Percentiles rank a stretch among this genome's conserved stretches.
Conservation (phyloP, 2,888 invertebrate species). For the Altica lythri region DNA sequence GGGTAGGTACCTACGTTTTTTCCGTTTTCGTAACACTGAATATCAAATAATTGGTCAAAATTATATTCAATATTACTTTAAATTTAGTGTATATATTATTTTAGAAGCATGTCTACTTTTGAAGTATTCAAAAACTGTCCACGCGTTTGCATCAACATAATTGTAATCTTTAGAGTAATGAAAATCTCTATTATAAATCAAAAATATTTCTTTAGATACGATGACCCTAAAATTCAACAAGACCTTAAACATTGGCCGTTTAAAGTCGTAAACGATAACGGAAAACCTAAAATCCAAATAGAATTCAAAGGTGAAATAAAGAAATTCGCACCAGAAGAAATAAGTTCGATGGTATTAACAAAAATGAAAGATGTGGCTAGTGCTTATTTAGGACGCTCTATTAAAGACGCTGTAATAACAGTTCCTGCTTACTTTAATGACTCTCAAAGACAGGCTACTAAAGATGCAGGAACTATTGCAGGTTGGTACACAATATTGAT, state of each 20-base stretch:
- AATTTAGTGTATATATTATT: too few species aligned
- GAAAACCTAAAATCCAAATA: slow-evolving; percentile 71
- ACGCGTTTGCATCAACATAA: too few species aligned
- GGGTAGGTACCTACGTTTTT: too few species aligned
- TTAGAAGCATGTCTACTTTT: too few species aligned
- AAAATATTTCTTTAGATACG: too few species aligned
- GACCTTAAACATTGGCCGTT: slow-evolving; percentile 89
- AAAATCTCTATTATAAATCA: too few species aligned
- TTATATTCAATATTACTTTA: too few species aligned
- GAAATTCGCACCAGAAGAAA: slow-evolving; percentile 70
- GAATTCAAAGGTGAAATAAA: slow-evolving; percentile 68
- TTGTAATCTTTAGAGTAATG: too few species aligned
- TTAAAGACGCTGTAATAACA: slow-evolving; percentile 60
- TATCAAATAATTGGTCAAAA: too few species aligned
- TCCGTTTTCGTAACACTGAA: too few species aligned
- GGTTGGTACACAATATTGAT: slow-evolving; percentile 35
- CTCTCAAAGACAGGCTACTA: slow-evolving; percentile 75
- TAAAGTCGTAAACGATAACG: slow-evolving; percentile 67
- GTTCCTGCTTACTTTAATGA: slow-evolving; percentile 60
- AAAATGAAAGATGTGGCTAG: slow-evolving; percentile 51
- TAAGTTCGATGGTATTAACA: slow-evolving; percentile 69
- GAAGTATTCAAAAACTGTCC: too few species aligned
- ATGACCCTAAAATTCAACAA: slow-evolving; percentile 74
- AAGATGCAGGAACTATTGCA: slow-evolving; percentile 71
- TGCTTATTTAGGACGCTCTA: slow-evolving; percentile 61